Percentiles rank a stretch among this genome's conserved stretches.
These are phyloP conservation scores for Meteorus cinctellus DNA, from an alignment of 2,888 invertebrate species.

Conservation along the genomic window DNA sequence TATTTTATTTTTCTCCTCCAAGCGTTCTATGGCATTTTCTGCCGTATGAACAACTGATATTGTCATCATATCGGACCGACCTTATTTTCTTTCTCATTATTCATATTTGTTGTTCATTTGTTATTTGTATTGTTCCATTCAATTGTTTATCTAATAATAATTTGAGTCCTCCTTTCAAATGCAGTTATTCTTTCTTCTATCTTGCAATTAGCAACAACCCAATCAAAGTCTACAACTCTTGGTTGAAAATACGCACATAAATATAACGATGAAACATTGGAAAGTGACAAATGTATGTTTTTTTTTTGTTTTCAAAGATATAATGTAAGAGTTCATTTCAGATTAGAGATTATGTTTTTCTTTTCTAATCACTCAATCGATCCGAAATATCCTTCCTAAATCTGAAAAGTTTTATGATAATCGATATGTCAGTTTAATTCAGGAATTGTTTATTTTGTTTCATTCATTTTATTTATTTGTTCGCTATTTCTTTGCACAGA, in stretches of 20 bases:
- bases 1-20: constrained; percentile 17
- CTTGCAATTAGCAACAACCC: neutral
- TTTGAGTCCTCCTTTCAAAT: constrained; percentile 16
- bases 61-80: constrained; percentile 63
- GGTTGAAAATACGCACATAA: constrained; percentile 31
- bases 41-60: constrained; percentile 59
- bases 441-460: constrained; percentile 41
- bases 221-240: constrained; percentile 21
- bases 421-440: constrained; percentile 63
- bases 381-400: neutral
- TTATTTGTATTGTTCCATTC: constrained; percentile 28
- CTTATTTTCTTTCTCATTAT: constrained; percentile 40
- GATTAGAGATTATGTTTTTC: neutral
- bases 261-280: neutral
- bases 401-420: constrained; percentile 23
- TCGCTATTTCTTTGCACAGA: constrained; percentile 45
- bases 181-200: neutral
- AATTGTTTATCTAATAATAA: constrained; percentile 35
- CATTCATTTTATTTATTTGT: constrained; percentile 34
- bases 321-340: neutral
- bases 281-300: neutral
- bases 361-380: neutral
- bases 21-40: constrained; percentile 53
- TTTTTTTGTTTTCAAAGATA: neutral
- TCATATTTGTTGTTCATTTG: neutral